Conservation (phyloP, 2,888 invertebrate genomes). For the Copidosoma aretas region DNA sequence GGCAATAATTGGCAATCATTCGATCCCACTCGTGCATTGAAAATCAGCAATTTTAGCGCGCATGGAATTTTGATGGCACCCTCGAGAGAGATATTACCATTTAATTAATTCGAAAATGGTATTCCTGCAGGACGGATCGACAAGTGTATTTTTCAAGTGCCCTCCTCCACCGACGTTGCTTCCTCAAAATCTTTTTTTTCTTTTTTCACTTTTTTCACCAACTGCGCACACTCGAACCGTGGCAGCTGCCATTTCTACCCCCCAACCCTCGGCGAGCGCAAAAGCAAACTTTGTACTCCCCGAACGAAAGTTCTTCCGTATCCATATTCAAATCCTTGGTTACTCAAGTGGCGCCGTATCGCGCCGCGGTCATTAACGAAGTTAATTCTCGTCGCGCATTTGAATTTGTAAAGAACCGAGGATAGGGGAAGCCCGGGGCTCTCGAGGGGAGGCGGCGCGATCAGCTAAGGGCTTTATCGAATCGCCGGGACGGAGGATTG, state of each 20-base stretch:
- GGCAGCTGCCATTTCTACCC: constrained; percentile 34
- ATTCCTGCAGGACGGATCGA: neutral
- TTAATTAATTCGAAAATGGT: constrained; percentile 26
- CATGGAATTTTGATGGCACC: constrained; percentile 17
- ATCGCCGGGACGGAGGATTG: constrained; percentile 29
- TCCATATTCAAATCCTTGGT: constrained; percentile 47
- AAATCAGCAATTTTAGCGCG: neutral
- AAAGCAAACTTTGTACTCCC: constrained; percentile 35
- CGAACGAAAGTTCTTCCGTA: constrained; percentile 38
- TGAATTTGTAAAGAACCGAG: constrained; percentile 30
- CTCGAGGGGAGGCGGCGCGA: constrained; percentile 19
- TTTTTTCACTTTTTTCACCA: constrained; percentile 8
- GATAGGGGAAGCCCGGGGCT: neutral
- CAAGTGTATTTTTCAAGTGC: constrained; percentile 29
- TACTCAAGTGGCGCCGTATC: constrained; percentile 41
- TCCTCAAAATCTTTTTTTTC: constrained; percentile 8
- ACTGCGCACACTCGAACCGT: constrained; percentile 23
- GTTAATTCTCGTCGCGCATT: constrained; percentile 42
- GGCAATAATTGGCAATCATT: too few relatives aligned
- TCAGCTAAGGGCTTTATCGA: constrained; percentile 36
- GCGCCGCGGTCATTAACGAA: constrained; percentile 43
- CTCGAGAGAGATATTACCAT: constrained; percentile 22
- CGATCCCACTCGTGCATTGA: constrained; percentile 2
- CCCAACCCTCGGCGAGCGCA: constrained; percentile 28
- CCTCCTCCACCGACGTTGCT: constrained; percentile 24